Percentiles rank a stretch among this genome's conserved stretches.
Conservation (phyloP, 30 jellyfish, hydroid and myxozoan genomes). For the Pseudorhiza aurosa region DNA sequence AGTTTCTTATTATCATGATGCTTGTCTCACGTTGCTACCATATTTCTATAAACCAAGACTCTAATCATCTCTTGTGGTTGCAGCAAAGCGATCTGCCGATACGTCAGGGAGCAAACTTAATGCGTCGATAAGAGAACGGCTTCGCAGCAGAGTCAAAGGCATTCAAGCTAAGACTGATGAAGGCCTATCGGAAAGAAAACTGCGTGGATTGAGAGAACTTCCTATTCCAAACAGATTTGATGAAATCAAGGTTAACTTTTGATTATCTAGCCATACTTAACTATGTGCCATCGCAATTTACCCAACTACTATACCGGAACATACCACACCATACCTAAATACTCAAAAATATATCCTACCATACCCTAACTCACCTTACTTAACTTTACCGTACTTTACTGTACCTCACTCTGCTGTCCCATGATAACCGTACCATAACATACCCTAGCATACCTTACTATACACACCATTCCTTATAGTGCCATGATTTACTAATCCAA, state of each 20-base stretch:
- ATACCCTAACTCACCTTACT: too few species aligned
- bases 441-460: not conserved
- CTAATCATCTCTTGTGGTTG: conserved; percentile 44
- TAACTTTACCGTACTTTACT: too few species aligned
- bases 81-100: conserved; percentile 33
- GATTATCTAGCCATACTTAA: too few species aligned
- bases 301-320: too few species aligned
- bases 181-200: conserved; percentile 68
- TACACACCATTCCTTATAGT: not conserved
- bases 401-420: too few species aligned
- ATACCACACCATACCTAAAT: too few species aligned
- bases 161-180: conserved; percentile 50
- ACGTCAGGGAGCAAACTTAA: conserved; percentile 65
- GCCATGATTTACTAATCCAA: not conserved
- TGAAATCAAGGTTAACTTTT: conserved; percentile 68
- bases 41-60: too few species aligned
- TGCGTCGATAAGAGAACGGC: conserved; percentile 86
- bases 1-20: too few species aligned
- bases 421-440: not conserved
- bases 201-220: conserved; percentile 83
- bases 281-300: too few species aligned
- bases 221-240: conserved; percentile 88
- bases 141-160: conserved; percentile 83
- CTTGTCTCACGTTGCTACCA: too few species aligned
- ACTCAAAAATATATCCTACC: too few species aligned